Evolutionary conservation across 2,888 invertebrate genomes (phyloP).

Genomic region (Odontocerum albicorne): DNA sequence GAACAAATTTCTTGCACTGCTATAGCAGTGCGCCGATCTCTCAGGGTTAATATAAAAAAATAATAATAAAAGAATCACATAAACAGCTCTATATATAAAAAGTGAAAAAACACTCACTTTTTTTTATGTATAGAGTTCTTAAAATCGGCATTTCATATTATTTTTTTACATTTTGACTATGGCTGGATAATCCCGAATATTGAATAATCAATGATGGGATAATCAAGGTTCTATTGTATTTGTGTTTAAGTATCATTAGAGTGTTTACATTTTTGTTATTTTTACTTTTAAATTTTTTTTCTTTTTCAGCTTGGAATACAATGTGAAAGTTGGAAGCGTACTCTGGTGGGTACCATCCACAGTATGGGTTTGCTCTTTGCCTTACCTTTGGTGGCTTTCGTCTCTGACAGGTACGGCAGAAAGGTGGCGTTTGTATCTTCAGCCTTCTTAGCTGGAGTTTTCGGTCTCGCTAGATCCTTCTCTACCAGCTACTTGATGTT

Average conservation of each 20-base stretch:
- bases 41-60: too few relatives aligned
- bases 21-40: too few relatives aligned
- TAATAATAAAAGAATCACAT: too few relatives aligned
- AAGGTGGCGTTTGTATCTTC: constrained; percentile 59
- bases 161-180: too few relatives aligned
- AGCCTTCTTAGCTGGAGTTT: constrained; percentile 54
- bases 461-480: constrained; percentile 59
- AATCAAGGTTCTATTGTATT: too few relatives aligned
- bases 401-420: constrained; percentile 70
- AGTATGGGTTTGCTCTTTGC: constrained; percentile 66
- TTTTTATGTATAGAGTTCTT: too few relatives aligned
- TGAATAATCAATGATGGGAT: too few relatives aligned
- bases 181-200: too few relatives aligned
- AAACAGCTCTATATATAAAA: too few relatives aligned
- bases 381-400: constrained; percentile 62
- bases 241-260: not conserved
- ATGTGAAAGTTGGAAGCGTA: constrained; percentile 56
- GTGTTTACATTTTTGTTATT: not conserved
- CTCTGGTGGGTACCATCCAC: constrained; percentile 62
- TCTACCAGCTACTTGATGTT: constrained; percentile 57
- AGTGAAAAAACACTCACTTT: too few relatives aligned
- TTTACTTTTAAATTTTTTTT: constrained; percentile 2
- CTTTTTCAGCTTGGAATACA: constrained; percentile 32
- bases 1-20: too few relatives aligned
- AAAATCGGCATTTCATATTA: too few relatives aligned